phyloP scores from a whole-genome alignment of 2,113 vertebrate genomes.

The Callochromis pleurospilus region DNA sequence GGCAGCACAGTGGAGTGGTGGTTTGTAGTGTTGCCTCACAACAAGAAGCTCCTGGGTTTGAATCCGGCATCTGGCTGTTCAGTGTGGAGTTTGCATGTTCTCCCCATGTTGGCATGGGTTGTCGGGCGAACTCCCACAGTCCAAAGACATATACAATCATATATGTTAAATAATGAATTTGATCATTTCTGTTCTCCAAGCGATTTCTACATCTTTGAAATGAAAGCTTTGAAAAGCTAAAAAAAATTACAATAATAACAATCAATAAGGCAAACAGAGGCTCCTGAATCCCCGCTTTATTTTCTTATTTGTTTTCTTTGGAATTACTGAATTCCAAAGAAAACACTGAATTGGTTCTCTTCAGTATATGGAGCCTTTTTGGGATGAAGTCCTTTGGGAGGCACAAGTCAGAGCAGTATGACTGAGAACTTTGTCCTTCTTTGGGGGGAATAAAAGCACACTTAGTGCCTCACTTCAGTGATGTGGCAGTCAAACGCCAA shows the following conservation, averaged over 20 bases:
- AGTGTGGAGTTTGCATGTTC: not conserved
- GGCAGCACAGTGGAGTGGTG: not conserved
- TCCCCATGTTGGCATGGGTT: not conserved
- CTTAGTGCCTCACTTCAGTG: conserved; percentile 35
- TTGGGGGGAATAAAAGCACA: not conserved
- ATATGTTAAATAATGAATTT: not conserved
- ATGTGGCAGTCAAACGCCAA: conserved; percentile 38
- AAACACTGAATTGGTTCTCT: not conserved
- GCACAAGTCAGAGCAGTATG: conserved; percentile 9
- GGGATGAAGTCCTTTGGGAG: not conserved
- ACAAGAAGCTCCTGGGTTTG: not conserved
- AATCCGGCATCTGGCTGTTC: not conserved
- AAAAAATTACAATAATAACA: not conserved
- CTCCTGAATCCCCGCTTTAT: fast-evolving
- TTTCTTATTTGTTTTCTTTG: not conserved
- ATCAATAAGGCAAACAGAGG: not conserved
- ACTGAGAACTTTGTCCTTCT: not conserved
- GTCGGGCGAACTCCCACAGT: not conserved
- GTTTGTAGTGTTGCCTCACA: not conserved
- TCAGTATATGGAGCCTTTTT: not conserved
- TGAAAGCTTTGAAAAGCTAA: not conserved
- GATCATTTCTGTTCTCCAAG: not conserved
- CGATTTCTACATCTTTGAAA: not conserved
- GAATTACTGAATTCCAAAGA: not conserved
- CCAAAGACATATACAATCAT: not conserved